These are phyloP conservation scores for Tortricodes alternella DNA, from an alignment of 2,888 invertebrate species.

Conservation along the genomic window DNA sequence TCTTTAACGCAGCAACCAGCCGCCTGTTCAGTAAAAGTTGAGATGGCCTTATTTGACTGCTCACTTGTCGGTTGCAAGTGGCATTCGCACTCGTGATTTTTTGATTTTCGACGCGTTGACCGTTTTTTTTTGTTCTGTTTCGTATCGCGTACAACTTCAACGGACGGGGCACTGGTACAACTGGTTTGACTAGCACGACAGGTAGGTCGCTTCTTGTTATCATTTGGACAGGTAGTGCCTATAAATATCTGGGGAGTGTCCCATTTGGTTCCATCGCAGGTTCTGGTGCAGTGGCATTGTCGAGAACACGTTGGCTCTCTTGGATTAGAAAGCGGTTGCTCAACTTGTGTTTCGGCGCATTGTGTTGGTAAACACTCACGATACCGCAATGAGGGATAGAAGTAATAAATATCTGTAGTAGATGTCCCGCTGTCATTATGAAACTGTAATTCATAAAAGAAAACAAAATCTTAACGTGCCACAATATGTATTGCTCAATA, in stretches of 20 bases:
- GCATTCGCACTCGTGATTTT: conserved; percentile 36
- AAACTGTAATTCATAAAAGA: conserved; percentile 53
- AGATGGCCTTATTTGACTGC: conserved; percentile 46
- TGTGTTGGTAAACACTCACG: conserved; percentile 35
- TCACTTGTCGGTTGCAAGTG: conserved; percentile 14
- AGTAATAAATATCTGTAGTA: conserved; percentile 69
- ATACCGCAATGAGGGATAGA: conserved; percentile 52
- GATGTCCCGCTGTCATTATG: conserved; percentile 69
- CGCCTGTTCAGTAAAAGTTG: conserved; percentile 48
- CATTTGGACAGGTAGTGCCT: not conserved
- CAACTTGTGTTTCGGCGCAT: conserved; percentile 36
- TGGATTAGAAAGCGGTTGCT: conserved; percentile 51
- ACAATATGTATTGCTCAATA: not conserved
- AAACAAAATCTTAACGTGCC: not conserved
- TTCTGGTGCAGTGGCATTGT: conserved; percentile 42
- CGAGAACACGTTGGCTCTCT: too few relatives aligned
- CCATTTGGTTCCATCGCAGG: not conserved
- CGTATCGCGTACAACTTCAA: not conserved
- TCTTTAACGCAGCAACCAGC: conserved; percentile 34
- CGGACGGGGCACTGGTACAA: not conserved
- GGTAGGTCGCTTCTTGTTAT: not conserved
- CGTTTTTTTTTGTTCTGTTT: conserved; percentile 13
- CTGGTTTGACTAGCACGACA: not conserved
- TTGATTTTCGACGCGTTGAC: conserved; percentile 2
- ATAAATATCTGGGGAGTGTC: not conserved